These are phyloP conservation scores for Cisticola juncidis DNA, from an alignment of 2,113 vertebrate genomes.

Conservation along the genomic window DNA sequence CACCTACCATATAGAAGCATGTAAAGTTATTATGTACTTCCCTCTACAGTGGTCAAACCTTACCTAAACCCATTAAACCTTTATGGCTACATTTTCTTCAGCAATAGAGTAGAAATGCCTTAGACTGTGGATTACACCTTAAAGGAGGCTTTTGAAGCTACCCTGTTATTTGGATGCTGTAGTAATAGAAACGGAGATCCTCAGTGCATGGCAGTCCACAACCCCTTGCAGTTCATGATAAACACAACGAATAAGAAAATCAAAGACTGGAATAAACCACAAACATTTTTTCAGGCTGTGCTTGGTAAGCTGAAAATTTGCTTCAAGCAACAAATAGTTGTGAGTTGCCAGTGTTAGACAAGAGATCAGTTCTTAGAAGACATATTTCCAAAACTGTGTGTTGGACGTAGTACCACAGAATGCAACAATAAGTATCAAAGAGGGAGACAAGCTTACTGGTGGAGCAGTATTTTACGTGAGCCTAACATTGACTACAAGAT, in stretches of 20 bases:
- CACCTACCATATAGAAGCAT: neutral
- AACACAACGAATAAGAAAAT: neutral
- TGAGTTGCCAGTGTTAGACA: neutral
- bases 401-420: neutral
- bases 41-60: neutral
- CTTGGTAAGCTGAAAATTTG: neutral
- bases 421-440: neutral
- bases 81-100: neutral
- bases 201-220: neutral
- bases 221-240: neutral
- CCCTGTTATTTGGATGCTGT: neutral
- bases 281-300: neutral
- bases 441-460: neutral
- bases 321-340: neutral
- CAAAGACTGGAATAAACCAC: neutral
- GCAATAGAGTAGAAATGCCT: neutral
- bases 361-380: neutral
- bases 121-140: neutral
- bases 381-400: neutral
- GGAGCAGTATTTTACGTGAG: neutral
- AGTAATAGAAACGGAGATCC: neutral
- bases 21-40: neutral
- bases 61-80: neutral
- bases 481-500: neutral
- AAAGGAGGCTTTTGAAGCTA: neutral